Evolutionary conservation across 1,140 invertebrate species (phyloP).

Genomic region (Ips nitidus): DNA sequence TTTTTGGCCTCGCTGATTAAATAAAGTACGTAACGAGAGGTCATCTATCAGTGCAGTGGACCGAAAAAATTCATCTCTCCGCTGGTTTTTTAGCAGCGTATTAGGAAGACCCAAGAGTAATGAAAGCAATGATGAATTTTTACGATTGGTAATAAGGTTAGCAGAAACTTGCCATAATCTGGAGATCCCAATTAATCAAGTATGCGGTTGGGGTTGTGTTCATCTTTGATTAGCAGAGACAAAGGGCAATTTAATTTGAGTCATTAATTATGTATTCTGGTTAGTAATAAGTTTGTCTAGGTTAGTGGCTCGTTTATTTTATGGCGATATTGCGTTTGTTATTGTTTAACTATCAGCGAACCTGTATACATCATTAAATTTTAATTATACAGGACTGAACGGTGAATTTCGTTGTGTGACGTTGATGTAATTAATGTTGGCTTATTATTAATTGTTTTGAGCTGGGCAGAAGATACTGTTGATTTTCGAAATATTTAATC

Average conservation of each 20-base stretch:
- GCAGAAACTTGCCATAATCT: too few species aligned
- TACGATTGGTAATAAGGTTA: too few species aligned
- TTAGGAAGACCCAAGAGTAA: too few species aligned
- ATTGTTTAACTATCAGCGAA: slow-evolving; percentile 34
- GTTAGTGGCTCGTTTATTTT: slow-evolving; percentile 32
- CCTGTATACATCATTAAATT: slow-evolving; percentile 32
- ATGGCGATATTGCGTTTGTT: slow-evolving; percentile 23
- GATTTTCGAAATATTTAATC: background rate
- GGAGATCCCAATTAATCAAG: too few species aligned
- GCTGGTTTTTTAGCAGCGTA: background rate
- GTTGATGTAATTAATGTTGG: slow-evolving; percentile 21
- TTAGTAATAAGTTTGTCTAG: slow-evolving; percentile 35
- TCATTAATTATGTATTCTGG: slow-evolving; percentile 33
- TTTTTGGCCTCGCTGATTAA: slow-evolving; percentile 26
- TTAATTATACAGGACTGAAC: slow-evolving; percentile 27
- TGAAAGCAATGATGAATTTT: too few species aligned
- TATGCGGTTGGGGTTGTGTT: background rate
- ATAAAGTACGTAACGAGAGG: slow-evolving; percentile 23
- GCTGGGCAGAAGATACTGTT: slow-evolving; percentile 14
- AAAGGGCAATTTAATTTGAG: slow-evolving; percentile 26
- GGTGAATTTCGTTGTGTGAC: slow-evolving; percentile 22
- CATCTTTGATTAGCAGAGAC: slow-evolving; percentile 12
- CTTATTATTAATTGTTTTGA: slow-evolving; percentile 7
- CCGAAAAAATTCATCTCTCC: slow-evolving; percentile 18
- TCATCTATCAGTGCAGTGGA: slow-evolving; percentile 18